These are phyloP conservation scores for Zaprionus vittiger DNA, from an alignment of 1,140 invertebrate genomes.

Conservation along the genomic window DNA sequence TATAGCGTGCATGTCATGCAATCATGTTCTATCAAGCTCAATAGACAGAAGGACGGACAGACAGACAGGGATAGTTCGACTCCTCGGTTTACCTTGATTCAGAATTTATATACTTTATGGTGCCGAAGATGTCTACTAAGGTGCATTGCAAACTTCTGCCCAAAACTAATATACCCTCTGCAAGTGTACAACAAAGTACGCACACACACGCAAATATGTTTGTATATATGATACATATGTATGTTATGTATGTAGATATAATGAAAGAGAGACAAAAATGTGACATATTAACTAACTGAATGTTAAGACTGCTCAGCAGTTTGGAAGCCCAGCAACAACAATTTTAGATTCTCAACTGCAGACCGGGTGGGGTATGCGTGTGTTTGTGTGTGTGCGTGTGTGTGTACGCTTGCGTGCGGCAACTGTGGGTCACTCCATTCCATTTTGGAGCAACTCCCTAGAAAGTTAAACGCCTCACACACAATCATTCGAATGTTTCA, in stretches of 20 bases:
- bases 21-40: too few species aligned
- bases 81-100: too few species aligned
- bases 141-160: background rate
- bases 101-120: too few species aligned
- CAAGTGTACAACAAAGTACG: background rate
- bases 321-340: slow-evolving; percentile 14
- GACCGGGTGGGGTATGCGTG: background rate
- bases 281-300: slow-evolving; percentile 43
- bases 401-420: slow-evolving; percentile 54
- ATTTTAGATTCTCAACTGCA: slow-evolving; percentile 2
- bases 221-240: slow-evolving; percentile 12
- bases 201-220: background rate
- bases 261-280: slow-evolving; percentile 53
- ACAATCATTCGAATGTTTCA: slow-evolving; percentile 42
- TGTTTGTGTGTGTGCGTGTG: background rate
- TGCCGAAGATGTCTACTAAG: too few species aligned
- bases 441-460: slow-evolving; percentile 54
- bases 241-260: slow-evolving; percentile 38
- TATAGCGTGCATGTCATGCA: too few species aligned
- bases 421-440: slow-evolving; percentile 16
- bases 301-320: slow-evolving; percentile 34
- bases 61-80: too few species aligned
- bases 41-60: too few species aligned
- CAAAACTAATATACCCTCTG: background rate
- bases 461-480: slow-evolving; percentile 60